Base-by-base conservation (phyloP, 2,113 vertebrate genomes). In the Carassius gibelio region DNA sequence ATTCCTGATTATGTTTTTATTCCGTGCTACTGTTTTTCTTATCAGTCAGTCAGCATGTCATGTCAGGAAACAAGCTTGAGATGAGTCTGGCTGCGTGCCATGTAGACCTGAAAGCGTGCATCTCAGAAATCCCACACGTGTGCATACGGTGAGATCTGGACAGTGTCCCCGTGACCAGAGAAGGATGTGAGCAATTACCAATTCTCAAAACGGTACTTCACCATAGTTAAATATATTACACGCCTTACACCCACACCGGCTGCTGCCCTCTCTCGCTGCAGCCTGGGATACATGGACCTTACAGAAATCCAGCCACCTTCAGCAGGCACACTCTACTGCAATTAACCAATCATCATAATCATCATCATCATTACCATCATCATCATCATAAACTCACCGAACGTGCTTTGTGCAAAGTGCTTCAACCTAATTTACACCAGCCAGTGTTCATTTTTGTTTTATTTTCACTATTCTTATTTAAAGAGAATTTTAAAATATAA, bases 161-260 rank as follows among this genome's bases (percentile, higher is more conserved):
- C 92, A 95, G 92, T 94, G 94, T 95, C 91, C 91, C 88, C 34
- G 74, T 92, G 89, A 90, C 92, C 93, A 93, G 91, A 92, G 93
- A 94, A 91, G 94, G 94, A 95, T 96, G 95, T 94, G 88, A 95
- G 94, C 93, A 95, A 96, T 96, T 96, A 96, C 90, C 93, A 93
- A 94, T 94, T 92, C 93, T 94, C 93, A 92, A 94, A 96, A 95
- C 94, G 94, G 92, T 93, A 93, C 93, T 94, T 95, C 94, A 89
- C 90, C 87, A 84, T 88, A 89, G 92, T 95, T 94, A 94, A 94
- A 94, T 93, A 92, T 92, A 93, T 95, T 94, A 94, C 93, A 93
- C 88, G 91, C 92, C 90, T 93, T 88, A 91, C 88, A 86, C 80
- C 87, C 89, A 85, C 91, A 90, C 91, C 82, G 13, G 13, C n/a